phyloP scores from a whole-genome alignment of 2,888 invertebrate genomes.

The Atrina japonica region DNA sequence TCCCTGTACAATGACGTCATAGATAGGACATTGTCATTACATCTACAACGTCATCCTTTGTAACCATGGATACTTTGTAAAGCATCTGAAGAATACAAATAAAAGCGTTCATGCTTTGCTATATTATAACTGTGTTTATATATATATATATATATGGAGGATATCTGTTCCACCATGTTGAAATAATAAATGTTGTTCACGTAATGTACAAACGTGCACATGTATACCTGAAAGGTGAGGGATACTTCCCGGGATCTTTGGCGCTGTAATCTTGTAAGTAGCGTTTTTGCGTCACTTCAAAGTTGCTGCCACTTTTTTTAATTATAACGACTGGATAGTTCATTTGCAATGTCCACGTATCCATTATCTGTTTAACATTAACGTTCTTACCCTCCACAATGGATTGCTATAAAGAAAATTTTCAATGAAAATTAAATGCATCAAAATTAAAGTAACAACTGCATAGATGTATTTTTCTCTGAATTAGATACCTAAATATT shows the following conservation, averaged over 20 bases:
- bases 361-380: slow-evolving; percentile 72
- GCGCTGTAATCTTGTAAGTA: slow-evolving; percentile 60
- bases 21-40: too few relatives aligned
- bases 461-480: too few relatives aligned
- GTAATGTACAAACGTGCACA: background rate
- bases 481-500: too few relatives aligned
- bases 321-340: slow-evolving; percentile 75
- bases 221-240: slow-evolving; percentile 45
- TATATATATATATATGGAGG: too few relatives aligned
- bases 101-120: too few relatives aligned
- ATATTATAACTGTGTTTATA: too few relatives aligned
- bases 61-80: too few relatives aligned
- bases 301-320: slow-evolving; percentile 38
- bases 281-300: slow-evolving; percentile 63
- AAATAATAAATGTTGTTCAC: background rate
- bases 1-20: too few relatives aligned
- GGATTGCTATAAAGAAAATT: slow-evolving; percentile 51
- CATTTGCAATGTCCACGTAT: slow-evolving; percentile 77
- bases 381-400: slow-evolving; percentile 32
- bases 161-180: background rate
- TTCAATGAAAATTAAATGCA: too few relatives aligned
- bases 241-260: slow-evolving; percentile 48
- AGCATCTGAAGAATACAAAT: too few relatives aligned
- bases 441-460: too few relatives aligned
- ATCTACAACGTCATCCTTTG: too few relatives aligned